Conservation (phyloP, 2,797 vertebrate species). For the Ispidina lecontei region DNA sequence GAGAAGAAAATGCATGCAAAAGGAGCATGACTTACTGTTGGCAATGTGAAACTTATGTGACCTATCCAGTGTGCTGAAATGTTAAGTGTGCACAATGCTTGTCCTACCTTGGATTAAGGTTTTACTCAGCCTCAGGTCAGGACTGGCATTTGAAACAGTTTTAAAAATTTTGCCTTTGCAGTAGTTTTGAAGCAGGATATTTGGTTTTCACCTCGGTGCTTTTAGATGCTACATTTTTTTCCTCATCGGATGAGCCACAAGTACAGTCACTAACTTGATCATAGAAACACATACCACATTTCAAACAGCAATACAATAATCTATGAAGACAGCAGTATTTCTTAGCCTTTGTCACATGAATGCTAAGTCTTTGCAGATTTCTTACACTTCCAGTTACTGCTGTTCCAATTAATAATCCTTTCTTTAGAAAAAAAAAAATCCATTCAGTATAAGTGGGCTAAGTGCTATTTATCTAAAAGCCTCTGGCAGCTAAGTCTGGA, state of each 20-base stretch:
- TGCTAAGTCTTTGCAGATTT: not conserved
- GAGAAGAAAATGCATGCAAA: not conserved
- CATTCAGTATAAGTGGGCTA: conserved; percentile 51
- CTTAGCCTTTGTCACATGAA: not conserved
- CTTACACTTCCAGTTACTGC: not conserved
- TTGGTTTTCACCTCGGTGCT: not conserved
- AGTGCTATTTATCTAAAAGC: conserved; percentile 72
- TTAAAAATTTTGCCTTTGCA: not conserved
- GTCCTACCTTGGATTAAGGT: not conserved
- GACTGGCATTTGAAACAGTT: not conserved
- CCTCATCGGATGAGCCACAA: not conserved
- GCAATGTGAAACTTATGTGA: not conserved
- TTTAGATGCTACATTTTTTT: not conserved
- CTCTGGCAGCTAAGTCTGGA: conserved; percentile 56
- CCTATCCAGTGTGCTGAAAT: not conserved
- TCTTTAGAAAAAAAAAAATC: not conserved
- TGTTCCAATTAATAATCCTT: conserved; percentile 27
- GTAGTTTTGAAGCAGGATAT: not conserved
- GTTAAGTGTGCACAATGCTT: not conserved
- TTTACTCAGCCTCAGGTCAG: not conserved
- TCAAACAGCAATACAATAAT: not conserved
- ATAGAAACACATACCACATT: not conserved
- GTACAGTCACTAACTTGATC: not conserved
- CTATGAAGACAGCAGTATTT: not conserved
- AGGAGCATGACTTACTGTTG: not conserved